A percentile compares a stretch with the other conserved stretches of the same genome.
Evolutionary conservation across 2,797 vertebrate genomes (phyloP).

Genomic region (Anableps anableps): DNA sequence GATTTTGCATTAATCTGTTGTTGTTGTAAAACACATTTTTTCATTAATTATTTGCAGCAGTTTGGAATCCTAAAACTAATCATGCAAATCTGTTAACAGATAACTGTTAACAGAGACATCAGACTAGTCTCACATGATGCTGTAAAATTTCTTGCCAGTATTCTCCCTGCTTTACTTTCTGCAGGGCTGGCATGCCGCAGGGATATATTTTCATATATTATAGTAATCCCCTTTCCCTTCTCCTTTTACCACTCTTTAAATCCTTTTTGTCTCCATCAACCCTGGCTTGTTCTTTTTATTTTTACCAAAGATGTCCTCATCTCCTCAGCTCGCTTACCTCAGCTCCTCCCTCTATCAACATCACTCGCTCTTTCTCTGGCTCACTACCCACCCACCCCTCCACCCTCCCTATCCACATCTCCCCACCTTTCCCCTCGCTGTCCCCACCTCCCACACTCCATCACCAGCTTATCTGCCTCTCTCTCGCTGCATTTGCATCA

Average conservation of each 20-base stretch:
- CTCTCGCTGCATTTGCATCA: conserved; percentile 70
- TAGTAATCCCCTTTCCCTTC: conserved; percentile 56
- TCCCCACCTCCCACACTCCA: conserved; percentile 56
- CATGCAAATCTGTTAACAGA: not conserved
- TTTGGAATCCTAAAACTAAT: not conserved
- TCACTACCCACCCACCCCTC: conserved; percentile 57
- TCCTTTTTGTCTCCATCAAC: conserved; percentile 63
- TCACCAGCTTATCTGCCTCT: conserved; percentile 72
- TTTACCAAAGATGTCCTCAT: conserved; percentile 54
- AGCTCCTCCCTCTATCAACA: conserved; percentile 48
- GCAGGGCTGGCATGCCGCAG: conserved; percentile 25
- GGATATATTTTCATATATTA: conserved; percentile 73
- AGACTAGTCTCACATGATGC: conserved; percentile 12
- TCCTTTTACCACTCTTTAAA: conserved; percentile 57
- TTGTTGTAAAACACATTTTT: not conserved
- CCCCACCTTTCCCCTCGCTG: conserved; percentile 53
- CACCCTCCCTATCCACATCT: conserved; percentile 42
- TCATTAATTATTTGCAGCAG: not conserved
- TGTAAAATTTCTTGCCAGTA: conserved; percentile 44
- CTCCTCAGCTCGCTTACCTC: conserved; percentile 46
- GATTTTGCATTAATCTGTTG: not conserved
- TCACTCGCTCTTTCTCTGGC: conserved; percentile 45
- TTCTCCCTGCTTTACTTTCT: conserved; percentile 54
- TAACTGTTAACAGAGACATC: not conserved
- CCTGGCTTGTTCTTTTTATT: conserved; percentile 35